Conservation (phyloP, 2,797 vertebrate species). For the Acrossocheilus wenchowensis region DNA sequence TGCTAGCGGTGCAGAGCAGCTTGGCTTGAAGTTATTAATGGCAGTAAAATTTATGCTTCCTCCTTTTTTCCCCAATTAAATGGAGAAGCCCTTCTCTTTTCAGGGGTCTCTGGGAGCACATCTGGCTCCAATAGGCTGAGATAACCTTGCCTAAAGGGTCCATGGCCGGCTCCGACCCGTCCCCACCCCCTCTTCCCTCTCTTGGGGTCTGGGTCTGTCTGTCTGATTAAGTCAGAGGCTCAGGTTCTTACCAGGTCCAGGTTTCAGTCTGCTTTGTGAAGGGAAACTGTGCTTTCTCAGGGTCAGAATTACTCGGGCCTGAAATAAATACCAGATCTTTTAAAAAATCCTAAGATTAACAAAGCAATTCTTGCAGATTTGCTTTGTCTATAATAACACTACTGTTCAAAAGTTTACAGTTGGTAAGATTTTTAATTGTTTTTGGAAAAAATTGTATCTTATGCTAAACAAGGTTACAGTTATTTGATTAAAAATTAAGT, state of each 20-base stretch:
- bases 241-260: conserved; percentile 42
- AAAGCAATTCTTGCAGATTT: not conserved
- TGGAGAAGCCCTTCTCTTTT: conserved; percentile 78
- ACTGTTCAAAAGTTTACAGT: not conserved
- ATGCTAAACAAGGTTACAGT: not conserved
- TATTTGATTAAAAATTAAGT: no score
- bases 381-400: not conserved
- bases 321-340: conserved; percentile 9
- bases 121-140: conserved; percentile 87
- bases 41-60: conserved; percentile 98
- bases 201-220: conserved; percentile 39
- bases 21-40: conserved; percentile 93
- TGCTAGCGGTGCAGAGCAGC: conserved; percentile 73
- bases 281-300: conserved; percentile 33
- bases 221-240: conserved; percentile 57
- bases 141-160: conserved; percentile 85
- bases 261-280: conserved; percentile 34
- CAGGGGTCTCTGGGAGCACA: conserved; percentile 81
- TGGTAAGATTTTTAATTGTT: not conserved
- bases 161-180: conserved; percentile 70
- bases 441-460: not conserved
- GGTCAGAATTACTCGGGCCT: conserved; percentile 15
- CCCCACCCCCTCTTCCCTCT: conserved; percentile 47
- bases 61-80: conserved; percentile 96
- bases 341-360: conserved; percentile 7